Evolutionary conservation across 2,888 invertebrate species (phyloP).

Genomic region (Drosophila mayaguana): DNA sequence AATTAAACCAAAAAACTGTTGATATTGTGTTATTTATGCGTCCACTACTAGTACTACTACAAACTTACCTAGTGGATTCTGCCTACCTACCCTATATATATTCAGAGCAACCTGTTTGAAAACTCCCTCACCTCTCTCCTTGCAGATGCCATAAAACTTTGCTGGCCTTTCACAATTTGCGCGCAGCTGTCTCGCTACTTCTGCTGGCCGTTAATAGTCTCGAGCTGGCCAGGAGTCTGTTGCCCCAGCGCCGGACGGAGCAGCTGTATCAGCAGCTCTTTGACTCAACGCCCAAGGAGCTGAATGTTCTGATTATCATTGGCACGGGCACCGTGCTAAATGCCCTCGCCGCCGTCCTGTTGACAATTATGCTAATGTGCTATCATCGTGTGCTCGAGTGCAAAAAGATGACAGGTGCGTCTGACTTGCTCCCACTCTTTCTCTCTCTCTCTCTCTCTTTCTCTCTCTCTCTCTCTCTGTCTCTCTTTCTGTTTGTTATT

Average conservation of each 20-base stretch:
- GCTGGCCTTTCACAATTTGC: conserved; percentile 84
- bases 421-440: not conserved
- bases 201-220: conserved; percentile 82
- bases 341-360: conserved; percentile 74
- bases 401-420: conserved; percentile 82
- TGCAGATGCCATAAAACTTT: conserved; percentile 82
- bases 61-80: conserved; percentile 3
- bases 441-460: not conserved
- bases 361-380: conserved; percentile 82
- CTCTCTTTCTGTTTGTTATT: conserved; percentile 4
- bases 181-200: conserved; percentile 80
- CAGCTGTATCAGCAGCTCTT: conserved; percentile 56
- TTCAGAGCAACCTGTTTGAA: conserved; percentile 9
- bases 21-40: conserved; percentile 55
- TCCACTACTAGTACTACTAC: not conserved
- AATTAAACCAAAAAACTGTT: conserved; percentile 70
- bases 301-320: conserved; percentile 71
- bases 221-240: conserved; percentile 81
- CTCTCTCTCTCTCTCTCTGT: not conserved
- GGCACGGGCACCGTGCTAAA: conserved; percentile 78
- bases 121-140: conserved; percentile 3
- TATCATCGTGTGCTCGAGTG: conserved; percentile 83
- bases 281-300: conserved; percentile 49
- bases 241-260: conserved; percentile 66
- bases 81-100: not conserved